These are phyloP conservation scores for Geotrupes spiniger DNA, from an alignment of 2,888 invertebrate genomes.

Conservation along the genomic window DNA sequence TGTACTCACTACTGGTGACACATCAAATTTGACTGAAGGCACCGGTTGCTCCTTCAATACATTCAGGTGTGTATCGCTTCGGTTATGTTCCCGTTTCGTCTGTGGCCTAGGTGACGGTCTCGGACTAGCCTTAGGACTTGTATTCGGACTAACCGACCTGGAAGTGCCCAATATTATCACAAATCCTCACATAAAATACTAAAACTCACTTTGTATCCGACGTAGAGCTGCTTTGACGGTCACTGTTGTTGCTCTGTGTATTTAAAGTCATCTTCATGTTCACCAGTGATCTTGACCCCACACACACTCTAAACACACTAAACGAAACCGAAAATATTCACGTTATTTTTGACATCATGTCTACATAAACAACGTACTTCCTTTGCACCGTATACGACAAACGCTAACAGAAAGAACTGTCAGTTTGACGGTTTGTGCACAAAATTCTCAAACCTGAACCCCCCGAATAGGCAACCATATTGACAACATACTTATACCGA, in stretches of 20 bases:
- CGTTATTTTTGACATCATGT: no score
- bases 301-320: not conserved
- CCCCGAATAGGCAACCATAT: no score
- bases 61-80: constrained; percentile 35
- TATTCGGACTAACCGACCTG: constrained; percentile 45
- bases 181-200: not conserved
- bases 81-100: constrained; percentile 41
- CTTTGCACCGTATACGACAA: no score
- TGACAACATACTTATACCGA: no score
- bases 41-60: constrained; percentile 18
- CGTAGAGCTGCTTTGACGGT: constrained; percentile 18
- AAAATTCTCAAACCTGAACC: no score
- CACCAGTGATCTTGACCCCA: constrained; percentile 3
- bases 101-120: constrained; percentile 54
- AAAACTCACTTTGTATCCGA: constrained; percentile 19
- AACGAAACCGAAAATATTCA: no score
- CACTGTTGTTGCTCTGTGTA: constrained; percentile 12
- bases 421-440: no score
- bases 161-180: constrained; percentile 5
- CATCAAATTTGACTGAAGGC: constrained; percentile 23
- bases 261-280: constrained; percentile 23
- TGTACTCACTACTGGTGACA: constrained; percentile 17
- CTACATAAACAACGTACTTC: no score
- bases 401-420: no score
- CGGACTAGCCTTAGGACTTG: constrained; percentile 54